Conservation (phyloP, 2,797 vertebrate species). For the Enteromius paludinosus region DNA sequence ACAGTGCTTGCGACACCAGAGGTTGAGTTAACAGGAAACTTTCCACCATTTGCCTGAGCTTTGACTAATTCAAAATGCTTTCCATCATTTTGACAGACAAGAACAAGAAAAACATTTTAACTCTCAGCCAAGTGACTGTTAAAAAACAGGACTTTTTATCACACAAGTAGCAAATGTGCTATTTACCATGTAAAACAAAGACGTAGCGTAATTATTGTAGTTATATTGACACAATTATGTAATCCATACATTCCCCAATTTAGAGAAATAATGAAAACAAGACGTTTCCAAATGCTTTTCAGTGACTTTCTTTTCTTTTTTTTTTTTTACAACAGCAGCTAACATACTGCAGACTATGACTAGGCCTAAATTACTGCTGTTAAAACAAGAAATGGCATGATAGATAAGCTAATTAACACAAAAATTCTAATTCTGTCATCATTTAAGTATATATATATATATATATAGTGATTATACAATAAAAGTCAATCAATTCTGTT, state of each 20-base stretch:
- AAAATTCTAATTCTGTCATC: not conserved
- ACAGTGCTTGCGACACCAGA: not conserved
- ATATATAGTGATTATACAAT: too few species aligned
- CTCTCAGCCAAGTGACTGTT: not conserved
- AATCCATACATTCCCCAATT: not conserved
- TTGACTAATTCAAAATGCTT: not conserved
- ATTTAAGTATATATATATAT: not conserved
- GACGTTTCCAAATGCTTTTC: not conserved
- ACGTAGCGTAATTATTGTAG: not conserved
- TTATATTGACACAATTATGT: not conserved
- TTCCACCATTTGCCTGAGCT: not conserved
- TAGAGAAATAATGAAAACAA: not conserved
- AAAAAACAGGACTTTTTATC: not conserved
- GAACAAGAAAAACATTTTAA: not conserved
- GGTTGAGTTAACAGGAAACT: not conserved
- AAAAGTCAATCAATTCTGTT: too few species aligned
- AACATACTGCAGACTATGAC: not conserved
- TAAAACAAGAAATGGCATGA: not conserved
- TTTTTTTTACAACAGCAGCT: not conserved
- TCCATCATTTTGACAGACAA: not conserved
- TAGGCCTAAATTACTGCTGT: not conserved
- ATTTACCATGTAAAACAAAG: not conserved
- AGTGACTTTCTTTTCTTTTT: not conserved
- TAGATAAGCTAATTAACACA: not conserved
- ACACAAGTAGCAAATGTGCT: not conserved